Percentiles rank a stretch among this genome's conserved stretches.
phyloP scores from a whole-genome alignment of 2,888 invertebrate genomes.

The Patella ulyssiponensis region DNA sequence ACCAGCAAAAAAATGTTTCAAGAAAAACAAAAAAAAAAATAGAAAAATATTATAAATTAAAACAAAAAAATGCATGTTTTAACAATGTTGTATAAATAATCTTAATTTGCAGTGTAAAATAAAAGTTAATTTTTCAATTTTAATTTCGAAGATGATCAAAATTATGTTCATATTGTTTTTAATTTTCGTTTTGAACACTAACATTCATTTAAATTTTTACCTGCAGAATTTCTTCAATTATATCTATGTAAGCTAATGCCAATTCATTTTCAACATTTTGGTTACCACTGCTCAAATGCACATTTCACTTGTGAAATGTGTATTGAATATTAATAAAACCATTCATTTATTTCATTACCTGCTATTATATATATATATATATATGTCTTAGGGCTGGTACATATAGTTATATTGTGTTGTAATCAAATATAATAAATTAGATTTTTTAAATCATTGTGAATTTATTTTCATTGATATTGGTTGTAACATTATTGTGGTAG shows the following conservation, averaged over 20 bases:
- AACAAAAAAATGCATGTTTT: constrained; percentile 11
- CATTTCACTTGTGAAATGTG: no score
- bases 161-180: no score
- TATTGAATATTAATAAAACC: no score
- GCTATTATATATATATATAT: no score
- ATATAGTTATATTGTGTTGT: background rate
- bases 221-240: no score
- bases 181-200: no score
- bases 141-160: background rate
- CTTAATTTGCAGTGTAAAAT: background rate
- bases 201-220: no score
- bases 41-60: constrained; percentile 16
- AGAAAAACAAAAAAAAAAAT: constrained; percentile 25
- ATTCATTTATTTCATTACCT: no score
- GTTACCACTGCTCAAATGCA: no score
- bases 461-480: background rate
- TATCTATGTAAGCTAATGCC: no score
- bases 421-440: constrained; percentile 2
- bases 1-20: background rate
- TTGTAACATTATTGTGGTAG: no score
- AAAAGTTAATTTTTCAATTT: background rate
- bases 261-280: no score
- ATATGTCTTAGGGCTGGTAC: background rate
- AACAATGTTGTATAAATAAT: constrained; percentile 1
- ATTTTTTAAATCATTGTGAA: background rate